A percentile compares a stretch with the other conserved stretches of the same genome.
Evolutionary conservation across 2,888 invertebrate species (phyloP).

Genomic region (Orgyia antiqua): DNA sequence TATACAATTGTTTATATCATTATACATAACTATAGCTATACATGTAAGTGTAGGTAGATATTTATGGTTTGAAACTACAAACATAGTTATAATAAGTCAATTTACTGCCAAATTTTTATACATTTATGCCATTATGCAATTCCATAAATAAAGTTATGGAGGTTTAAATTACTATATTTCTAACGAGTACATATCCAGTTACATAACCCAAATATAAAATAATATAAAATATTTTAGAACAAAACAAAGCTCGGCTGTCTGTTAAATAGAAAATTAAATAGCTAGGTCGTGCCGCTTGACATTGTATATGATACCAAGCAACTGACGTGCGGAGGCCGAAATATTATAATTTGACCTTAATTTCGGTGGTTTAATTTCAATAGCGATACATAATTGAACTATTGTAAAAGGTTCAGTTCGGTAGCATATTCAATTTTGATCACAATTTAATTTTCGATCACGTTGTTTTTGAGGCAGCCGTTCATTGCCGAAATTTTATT

Average conservation of each 20-base stretch:
- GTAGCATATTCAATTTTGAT: too few species aligned
- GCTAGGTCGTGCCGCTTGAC: slow-evolving; percentile 33
- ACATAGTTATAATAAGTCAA: too few species aligned
- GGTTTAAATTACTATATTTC: too few species aligned
- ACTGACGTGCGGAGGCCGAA: slow-evolving; percentile 52
- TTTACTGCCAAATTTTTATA: too few species aligned
- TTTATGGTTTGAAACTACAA: background rate
- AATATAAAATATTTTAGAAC: background rate
- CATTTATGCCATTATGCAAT: too few species aligned
- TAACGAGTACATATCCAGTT: too few species aligned
- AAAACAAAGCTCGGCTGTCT: background rate
- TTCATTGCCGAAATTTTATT: background rate
- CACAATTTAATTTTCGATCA: too few species aligned
- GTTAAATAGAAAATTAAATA: slow-evolving; percentile 17
- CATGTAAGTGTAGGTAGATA: background rate
- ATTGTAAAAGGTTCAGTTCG: slow-evolving; percentile 26
- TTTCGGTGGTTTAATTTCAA: slow-evolving; percentile 40
- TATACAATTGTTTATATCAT: too few species aligned
- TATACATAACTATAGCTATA: too few species aligned
- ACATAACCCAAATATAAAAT: too few species aligned
- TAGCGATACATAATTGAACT: slow-evolving; percentile 35
- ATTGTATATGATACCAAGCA: slow-evolving; percentile 37
- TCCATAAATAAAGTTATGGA: too few species aligned
- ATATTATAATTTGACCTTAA: slow-evolving; percentile 44
- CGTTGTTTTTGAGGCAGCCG: background rate